A percentile compares a stretch with the other conserved stretches of the same genome.
Evolutionary conservation across 2,888 invertebrate species (phyloP).

Genomic region (Caenorhabditis sp.): DNA sequence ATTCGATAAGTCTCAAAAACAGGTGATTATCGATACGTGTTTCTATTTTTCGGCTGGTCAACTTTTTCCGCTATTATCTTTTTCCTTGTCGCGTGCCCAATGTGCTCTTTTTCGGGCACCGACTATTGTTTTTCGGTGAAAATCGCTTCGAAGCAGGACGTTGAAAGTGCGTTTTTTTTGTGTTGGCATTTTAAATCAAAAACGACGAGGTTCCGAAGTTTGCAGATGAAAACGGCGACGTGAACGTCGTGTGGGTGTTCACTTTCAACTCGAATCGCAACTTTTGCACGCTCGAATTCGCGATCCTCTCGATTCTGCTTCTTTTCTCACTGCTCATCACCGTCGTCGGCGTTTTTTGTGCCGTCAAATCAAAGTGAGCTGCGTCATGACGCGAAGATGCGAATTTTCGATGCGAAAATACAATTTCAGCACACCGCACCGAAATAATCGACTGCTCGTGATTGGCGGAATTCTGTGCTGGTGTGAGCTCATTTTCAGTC

Average conservation of each 20-base stretch:
- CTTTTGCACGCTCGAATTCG: constrained; percentile 3
- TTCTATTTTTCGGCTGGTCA: neutral
- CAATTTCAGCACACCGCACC: constrained; percentile 32
- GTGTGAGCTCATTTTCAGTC: constrained; percentile 37
- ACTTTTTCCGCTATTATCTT: neutral
- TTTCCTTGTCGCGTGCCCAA: neutral
- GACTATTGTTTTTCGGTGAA: constrained; percentile 32
- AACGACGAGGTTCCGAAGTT: neutral
- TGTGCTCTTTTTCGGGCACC: too few species aligned
- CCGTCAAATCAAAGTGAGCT: constrained; percentile 18
- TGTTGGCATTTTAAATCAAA: neutral
- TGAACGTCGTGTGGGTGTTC: constrained; percentile 40
- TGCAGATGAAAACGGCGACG: constrained; percentile 24
- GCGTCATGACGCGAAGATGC: neutral
- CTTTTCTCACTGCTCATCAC: constrained; percentile 4
- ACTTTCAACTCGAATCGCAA: constrained; percentile 36
- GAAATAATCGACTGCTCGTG: constrained; percentile 22
- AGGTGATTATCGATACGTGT: constrained; percentile 26
- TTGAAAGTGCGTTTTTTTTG: too few species aligned
- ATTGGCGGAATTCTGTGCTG: constrained; percentile 13
- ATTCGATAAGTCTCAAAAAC: too few species aligned
- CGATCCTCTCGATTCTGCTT: constrained; percentile 11
- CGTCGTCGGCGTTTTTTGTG: constrained; percentile 16
- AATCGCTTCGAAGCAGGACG: constrained; percentile 25
- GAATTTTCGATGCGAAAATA: neutral